Conservation (phyloP, 2,113 vertebrate genomes). For the Myotis yumanensis region DNA sequence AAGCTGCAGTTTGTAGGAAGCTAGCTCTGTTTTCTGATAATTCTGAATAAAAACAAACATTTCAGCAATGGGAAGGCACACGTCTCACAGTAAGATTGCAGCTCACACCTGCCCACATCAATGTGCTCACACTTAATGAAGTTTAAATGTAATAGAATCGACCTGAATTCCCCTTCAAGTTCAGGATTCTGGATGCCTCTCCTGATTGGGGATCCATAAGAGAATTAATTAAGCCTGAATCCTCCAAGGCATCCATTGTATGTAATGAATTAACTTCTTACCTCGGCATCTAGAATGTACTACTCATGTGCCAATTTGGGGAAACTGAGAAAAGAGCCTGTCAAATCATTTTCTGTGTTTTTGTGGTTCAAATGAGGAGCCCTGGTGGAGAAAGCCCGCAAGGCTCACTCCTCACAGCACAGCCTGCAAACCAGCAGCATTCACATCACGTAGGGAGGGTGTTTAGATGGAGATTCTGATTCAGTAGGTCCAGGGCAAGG, state of each 20-base stretch:
- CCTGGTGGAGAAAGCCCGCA: background rate
- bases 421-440: background rate
- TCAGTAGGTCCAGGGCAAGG: background rate
- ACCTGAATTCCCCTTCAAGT: slow-evolving; percentile 9
- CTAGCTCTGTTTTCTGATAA: slow-evolving; percentile 44
- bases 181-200: background rate
- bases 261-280: slow-evolving; percentile 12
- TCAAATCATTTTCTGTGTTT: background rate
- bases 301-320: background rate
- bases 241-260: background rate
- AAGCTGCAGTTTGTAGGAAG: slow-evolving; percentile 22
- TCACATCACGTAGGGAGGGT: background rate
- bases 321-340: background rate
- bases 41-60: slow-evolving; percentile 49
- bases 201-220: background rate
- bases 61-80: slow-evolving; percentile 9
- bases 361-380: background rate
- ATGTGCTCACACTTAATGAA: background rate
- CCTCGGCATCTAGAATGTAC: background rate
- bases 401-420: background rate
- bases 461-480: background rate
- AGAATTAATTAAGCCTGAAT: slow-evolving; percentile 38
- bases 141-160: slow-evolving; percentile 20
- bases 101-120: slow-evolving; percentile 14
- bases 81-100: background rate